Base-by-base conservation (phyloP, 2,797 vertebrate genomes). In the Trichosurus vulpecula region DNA sequence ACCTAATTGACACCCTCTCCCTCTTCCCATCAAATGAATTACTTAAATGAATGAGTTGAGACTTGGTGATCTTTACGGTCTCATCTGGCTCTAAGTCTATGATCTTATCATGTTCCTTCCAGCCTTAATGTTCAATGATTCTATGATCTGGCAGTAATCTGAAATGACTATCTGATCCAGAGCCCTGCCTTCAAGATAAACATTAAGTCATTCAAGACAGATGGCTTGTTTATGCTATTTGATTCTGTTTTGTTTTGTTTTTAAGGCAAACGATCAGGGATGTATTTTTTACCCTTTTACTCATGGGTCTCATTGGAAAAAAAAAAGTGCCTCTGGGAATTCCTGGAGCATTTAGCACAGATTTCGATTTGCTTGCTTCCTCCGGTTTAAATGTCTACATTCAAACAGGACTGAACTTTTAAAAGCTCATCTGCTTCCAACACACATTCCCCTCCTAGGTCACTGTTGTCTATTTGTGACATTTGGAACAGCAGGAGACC, bases 381-480 rank as follows among this genome's bases (percentile, higher is more conserved):
- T 97, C 96, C 52, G 53, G 94, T 90, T 95, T 96, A 54, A 91
- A 89, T 95, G 96, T 97, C 94, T 97, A 95, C 96, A 95, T 56
- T 54, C 94, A 97, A 96, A 97, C 93, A 96, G 96, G 96, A 97
- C 54, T 81, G 96, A 97, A 97, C 96, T 95, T 97, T 96, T 92
- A 92, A 95, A 95, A 97, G 91, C 94, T 96, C 96, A 93, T 96
- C 94, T 94, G 81, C 92, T 97, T 5, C 52, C 51, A 96, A 81
- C 96, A 96, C 52, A 58, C n/a, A 95, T 95, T 95, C 95, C 92
- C 95, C 74, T 92, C 95, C 93, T 0, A 2, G 54, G 95, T 96
- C 95, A 95, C 95, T 96, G 93, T 93, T 91, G 95, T 95, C 95
- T 81, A 1, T 96, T 98, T 95, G 96, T 92, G 95, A 96, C 93